Conservation (phyloP, 2,888 invertebrate species). For the Nymphalis polychloros region DNA sequence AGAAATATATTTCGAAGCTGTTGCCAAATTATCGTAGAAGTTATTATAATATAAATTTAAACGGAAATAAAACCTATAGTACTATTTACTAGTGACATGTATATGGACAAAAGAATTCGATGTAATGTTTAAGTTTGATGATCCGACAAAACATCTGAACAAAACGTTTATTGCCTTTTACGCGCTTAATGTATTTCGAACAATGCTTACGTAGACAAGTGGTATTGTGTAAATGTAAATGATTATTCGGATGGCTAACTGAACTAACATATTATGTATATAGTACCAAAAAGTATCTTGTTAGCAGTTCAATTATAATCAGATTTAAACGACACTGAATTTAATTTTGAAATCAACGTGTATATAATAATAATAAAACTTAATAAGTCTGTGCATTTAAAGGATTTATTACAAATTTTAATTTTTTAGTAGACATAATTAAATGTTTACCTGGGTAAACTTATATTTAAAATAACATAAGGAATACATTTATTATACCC, state of each 20-base stretch:
- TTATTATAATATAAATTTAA: no score
- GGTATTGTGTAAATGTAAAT: slow-evolving; percentile 26
- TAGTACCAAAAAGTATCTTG: slow-evolving; percentile 12
- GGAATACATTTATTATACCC: not conserved
- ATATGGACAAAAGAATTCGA: not conserved
- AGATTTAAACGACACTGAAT: not conserved
- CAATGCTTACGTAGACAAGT: slow-evolving; percentile 23
- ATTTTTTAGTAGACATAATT: not conserved
- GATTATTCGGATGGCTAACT: slow-evolving; percentile 25
- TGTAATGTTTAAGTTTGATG: not conserved
- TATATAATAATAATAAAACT: not conserved
- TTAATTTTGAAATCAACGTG: not conserved
- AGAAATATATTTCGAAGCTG: no score
- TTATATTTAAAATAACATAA: not conserved
- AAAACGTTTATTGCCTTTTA: slow-evolving; percentile 29
- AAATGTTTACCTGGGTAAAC: not conserved
- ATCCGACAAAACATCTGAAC: slow-evolving; percentile 16
- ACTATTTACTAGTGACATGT: not conserved
- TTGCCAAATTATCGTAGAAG: no score
- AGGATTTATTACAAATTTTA: no score
- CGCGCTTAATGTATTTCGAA: slow-evolving; percentile 23
- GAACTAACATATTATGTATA: slow-evolving; percentile 9
- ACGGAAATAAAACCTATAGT: no score
- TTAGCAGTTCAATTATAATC: slow-evolving; percentile 1
- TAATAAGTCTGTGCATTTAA: no score